A percentile compares a stretch with the other conserved stretches of the same genome.
phyloP scores from a whole-genome alignment of 2,113 vertebrate genomes.

The Empidonax alnorum region DNA sequence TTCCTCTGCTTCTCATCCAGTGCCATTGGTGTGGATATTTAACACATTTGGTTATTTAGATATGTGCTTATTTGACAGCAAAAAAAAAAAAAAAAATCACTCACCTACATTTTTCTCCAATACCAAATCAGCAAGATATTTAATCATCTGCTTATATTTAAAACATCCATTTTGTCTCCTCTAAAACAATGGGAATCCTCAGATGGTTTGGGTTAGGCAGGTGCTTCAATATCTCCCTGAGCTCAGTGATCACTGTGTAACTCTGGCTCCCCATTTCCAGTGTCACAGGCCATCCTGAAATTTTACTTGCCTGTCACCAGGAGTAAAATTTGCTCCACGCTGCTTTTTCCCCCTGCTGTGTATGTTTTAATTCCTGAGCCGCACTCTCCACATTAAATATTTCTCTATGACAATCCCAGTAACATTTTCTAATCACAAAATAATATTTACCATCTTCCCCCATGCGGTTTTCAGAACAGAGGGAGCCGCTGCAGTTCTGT shows the following conservation, averaged over 20 bases:
- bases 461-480: constrained; percentile 65
- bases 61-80: not conserved
- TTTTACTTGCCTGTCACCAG: constrained; percentile 47
- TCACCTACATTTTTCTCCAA: not conserved
- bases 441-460: constrained; percentile 73
- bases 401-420: constrained; percentile 75
- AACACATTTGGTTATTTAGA: not conserved
- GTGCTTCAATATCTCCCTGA: constrained; percentile 33
- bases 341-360: constrained; percentile 49
- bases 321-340: constrained; percentile 26
- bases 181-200: not conserved
- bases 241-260: not conserved
- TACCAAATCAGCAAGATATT: not conserved
- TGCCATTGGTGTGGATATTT: not conserved
- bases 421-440: constrained; percentile 81
- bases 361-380: constrained; percentile 64
- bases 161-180: not conserved
- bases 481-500: constrained; percentile 68
- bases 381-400: constrained; percentile 47
- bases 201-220: constrained; percentile 42
- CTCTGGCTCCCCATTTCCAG: not conserved
- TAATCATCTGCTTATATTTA: not conserved
- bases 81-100: constrained; percentile 22
- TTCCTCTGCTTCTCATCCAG: not conserved
- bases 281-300: constrained; percentile 9